These are phyloP conservation scores for Trachythela sp. DNA, from an alignment of 64 coral and sea anemone species.

Conservation along the genomic window DNA sequence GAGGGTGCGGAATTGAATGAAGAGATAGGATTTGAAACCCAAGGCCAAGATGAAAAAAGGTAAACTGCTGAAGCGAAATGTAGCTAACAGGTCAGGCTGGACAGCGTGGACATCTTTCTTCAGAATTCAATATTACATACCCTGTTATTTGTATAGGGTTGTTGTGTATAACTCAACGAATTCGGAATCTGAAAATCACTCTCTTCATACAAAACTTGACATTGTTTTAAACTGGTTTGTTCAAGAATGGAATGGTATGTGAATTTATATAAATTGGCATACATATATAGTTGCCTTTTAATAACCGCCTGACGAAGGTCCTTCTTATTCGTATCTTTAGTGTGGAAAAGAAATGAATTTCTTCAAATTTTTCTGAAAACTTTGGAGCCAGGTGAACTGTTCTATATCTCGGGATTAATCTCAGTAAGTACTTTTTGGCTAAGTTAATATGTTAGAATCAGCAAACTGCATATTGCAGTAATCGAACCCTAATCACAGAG, in stretches of 20 bases:
- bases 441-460: not conserved
- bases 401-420: slow-evolving; percentile 2
- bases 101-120: slow-evolving; percentile 53
- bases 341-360: slow-evolving; percentile 85
- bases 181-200: not conserved
- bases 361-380: slow-evolving; percentile 79
- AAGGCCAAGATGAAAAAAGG: not conserved
- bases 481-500: no score
- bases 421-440: not conserved
- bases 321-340: no score
- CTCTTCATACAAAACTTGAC: not conserved
- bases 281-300: no score
- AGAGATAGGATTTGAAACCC: not conserved
- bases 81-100: no score
- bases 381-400: slow-evolving; percentile 63
- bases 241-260: slow-evolving; percentile 72
- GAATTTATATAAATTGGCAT: not conserved
- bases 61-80: no score
- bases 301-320: no score
- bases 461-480: no score
- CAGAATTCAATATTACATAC: not conserved
- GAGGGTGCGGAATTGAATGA: slow-evolving; percentile 3
- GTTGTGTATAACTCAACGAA: not conserved
- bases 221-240: slow-evolving; percentile 73
- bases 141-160: no score